Evolutionary conservation across 1,140 invertebrate species (phyloP).

Genomic region (Metopolophium dirhodum): DNA sequence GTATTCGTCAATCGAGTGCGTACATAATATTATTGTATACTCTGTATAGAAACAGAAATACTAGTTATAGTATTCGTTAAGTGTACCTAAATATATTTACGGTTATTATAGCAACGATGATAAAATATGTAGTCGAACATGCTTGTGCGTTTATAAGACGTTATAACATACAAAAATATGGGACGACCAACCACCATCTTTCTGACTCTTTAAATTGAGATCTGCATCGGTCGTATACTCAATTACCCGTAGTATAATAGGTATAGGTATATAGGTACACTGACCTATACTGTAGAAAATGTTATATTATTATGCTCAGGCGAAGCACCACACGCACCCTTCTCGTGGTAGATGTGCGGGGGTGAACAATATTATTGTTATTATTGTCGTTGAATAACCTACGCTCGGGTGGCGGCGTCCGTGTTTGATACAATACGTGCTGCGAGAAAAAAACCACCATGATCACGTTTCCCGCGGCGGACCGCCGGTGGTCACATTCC

Average conservation of each 20-base stretch:
- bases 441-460: neutral
- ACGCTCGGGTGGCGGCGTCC: neutral
- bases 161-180: neutral
- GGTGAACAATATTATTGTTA: neutral
- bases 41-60: no score
- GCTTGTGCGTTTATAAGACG: neutral
- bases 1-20: neutral
- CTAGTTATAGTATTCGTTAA: no score
- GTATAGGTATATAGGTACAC: neutral
- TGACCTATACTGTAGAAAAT: neutral
- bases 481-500: neutral
- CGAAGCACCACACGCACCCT: neutral
- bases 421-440: slow-evolving; percentile 21
- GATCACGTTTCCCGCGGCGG: slow-evolving; percentile 7
- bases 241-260: neutral
- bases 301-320: neutral
- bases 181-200: neutral
- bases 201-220: neutral
- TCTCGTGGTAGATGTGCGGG: neutral
- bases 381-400: neutral
- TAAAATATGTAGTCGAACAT: neutral
- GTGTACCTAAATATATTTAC: no score
- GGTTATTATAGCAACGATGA: no score
- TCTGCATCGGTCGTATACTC: neutral
- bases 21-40: no score